A percentile compares a stretch with the other conserved stretches of the same genome.
Conservation (phyloP, 2,888 invertebrate genomes). For the Eretmocerus hayati region DNA sequence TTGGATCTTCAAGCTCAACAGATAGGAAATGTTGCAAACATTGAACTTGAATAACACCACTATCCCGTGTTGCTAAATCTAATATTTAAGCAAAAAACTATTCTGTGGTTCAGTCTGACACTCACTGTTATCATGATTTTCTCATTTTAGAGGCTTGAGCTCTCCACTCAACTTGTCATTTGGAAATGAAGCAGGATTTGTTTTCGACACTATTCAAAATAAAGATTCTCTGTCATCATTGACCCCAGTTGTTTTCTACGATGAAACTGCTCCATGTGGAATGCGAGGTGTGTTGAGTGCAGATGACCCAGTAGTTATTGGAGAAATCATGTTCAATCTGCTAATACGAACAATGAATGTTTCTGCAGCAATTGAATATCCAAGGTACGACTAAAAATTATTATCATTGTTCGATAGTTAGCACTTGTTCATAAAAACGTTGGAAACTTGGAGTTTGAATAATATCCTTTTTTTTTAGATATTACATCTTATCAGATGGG, state of each 20-base stretch:
- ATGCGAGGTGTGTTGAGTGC: constrained; percentile 51
- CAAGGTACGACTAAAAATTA: constrained; percentile 46
- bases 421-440: too few species aligned
- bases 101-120: too few species aligned
- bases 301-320: constrained; percentile 49
- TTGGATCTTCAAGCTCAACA: too few species aligned
- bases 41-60: too few species aligned
- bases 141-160: constrained; percentile 48
- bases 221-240: constrained; percentile 31
- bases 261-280: constrained; percentile 46
- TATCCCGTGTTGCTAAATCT: too few species aligned
- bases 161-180: constrained; percentile 50
- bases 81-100: too few species aligned
- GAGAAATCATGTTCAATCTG: constrained; percentile 50
- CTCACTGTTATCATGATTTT: too few species aligned
- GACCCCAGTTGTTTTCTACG: constrained; percentile 35
- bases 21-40: too few species aligned
- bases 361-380: constrained; percentile 49
- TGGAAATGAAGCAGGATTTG: constrained; percentile 50
- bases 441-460: too few species aligned
- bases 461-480: constrained; percentile 26
- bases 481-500: constrained; percentile 35
- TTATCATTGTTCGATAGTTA: too few species aligned
- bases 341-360: constrained; percentile 47
- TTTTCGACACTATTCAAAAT: constrained; percentile 46